Evolutionary conservation across 2,888 invertebrate genomes (phyloP), one percentile per base, ranked within the genome.

Genomic region (Gastrophysa polygoni): DNA sequence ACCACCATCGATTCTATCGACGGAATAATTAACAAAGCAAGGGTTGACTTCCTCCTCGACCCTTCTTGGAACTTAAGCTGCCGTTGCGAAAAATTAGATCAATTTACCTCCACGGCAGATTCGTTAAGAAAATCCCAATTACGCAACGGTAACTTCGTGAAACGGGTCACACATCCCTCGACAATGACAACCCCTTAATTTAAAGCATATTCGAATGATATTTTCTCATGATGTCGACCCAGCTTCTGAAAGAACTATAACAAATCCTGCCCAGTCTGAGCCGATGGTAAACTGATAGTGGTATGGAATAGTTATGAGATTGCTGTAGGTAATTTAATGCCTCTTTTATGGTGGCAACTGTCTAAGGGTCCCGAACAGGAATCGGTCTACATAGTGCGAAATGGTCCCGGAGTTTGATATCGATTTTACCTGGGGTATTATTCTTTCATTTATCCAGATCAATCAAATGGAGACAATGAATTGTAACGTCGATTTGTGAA

Each of bases 101-200:
- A 65, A 65, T 66, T 69, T 69, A 68, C 71, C 68, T 68, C 58
- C 51, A 63, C 58, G 64, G 61, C 59, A 66, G 65, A 69, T 71
- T 71, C 72, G 70, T 71, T 71, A 73, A 72, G 67, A 70, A 71
- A 72, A 64, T 70, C 65, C 64, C 70, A 74, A 73, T 75, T 73
- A 73, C 71, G 66, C 68, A 71, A 73, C 68, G 70, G 67, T 69
- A 68, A 64, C 67, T 66, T 72, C 67, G 69, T 69, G 72, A 74
- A 73, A 71, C 70, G 71, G 72, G 73, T 78, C 78, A 76, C 77
- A 76, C 74, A 77, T 73, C 75, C 74, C 75, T 76, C 66, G 71
- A 79, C 79, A 79, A 80, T 77, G 79, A 79, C 79, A 79, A 78
- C 80, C 80, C 38, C 80, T 81, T 80, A 79, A 81, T 80, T 80